These are phyloP conservation scores for Alviniconcha strummeri DNA, from an alignment of 2,888 invertebrate species.

Conservation along the genomic window DNA sequence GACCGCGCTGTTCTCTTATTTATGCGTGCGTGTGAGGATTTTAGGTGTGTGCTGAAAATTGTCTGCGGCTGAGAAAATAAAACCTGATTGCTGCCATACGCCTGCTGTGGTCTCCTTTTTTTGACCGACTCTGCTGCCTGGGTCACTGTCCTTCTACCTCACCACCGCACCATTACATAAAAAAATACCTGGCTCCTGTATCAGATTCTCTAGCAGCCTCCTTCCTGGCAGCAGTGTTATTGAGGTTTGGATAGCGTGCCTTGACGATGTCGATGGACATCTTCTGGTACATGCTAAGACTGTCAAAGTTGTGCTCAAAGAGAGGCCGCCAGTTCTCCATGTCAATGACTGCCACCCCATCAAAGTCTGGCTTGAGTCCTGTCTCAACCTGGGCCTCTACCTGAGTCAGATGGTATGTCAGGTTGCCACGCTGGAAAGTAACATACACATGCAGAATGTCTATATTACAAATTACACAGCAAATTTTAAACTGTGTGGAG, in stretches of 20 bases:
- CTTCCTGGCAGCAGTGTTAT: conserved; percentile 76
- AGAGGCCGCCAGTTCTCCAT: conserved; percentile 90
- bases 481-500: too few species aligned
- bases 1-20: too few species aligned
- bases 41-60: too few species aligned
- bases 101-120: too few species aligned
- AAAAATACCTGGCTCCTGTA: conserved; percentile 55
- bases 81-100: too few species aligned
- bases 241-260: conserved; percentile 80
- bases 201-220: conserved; percentile 64
- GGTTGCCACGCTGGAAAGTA: conserved; percentile 80
- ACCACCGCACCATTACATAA: too few species aligned
- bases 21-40: too few species aligned
- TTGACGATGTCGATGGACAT: conserved; percentile 81
- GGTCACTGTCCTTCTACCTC: too few species aligned
- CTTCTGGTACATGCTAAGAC: conserved; percentile 80
- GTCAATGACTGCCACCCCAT: conserved; percentile 85
- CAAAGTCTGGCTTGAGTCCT: conserved; percentile 63
- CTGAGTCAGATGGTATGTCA: conserved; percentile 79
- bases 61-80: too few species aligned
- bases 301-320: conserved; percentile 78
- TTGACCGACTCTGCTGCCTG: too few species aligned
- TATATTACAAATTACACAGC: too few species aligned
- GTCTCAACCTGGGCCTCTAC: conserved; percentile 77
- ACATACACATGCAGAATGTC: not conserved